These are phyloP conservation scores for Eidolon helvum DNA, from an alignment of 2,113 vertebrate genomes.

Conservation along the genomic window DNA sequence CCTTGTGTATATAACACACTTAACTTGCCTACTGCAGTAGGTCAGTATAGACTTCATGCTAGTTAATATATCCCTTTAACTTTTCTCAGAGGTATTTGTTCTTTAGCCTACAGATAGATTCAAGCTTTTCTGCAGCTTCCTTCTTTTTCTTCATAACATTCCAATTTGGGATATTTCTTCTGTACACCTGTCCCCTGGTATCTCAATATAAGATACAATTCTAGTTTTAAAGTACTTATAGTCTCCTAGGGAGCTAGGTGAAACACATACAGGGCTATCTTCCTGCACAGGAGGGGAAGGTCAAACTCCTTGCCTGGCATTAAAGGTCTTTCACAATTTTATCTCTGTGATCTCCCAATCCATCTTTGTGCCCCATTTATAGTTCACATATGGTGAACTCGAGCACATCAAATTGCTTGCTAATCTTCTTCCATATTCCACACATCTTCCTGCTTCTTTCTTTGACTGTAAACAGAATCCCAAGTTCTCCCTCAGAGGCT, in stretches of 20 bases:
- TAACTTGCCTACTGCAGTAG: neutral
- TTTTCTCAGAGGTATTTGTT: neutral
- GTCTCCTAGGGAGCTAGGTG: neutral
- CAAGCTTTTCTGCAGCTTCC: neutral
- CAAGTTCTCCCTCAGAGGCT: neutral
- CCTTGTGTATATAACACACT: neutral
- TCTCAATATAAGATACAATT: neutral
- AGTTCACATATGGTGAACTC: neutral
- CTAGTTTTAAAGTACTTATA: neutral
- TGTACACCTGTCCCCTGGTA: neutral
- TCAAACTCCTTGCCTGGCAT: neutral
- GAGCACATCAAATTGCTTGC: neutral
- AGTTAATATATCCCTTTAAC: neutral
- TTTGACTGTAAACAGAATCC: neutral
- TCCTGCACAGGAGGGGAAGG: neutral
- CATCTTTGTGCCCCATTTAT: neutral
- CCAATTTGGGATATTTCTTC: neutral
- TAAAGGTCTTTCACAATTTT: neutral
- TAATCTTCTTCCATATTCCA: neutral
- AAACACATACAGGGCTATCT: neutral
- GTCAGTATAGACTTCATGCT: neutral
- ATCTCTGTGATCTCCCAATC: neutral
- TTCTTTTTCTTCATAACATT: neutral
- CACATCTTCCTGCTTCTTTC: neutral
- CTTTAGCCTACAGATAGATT: neutral